These are phyloP conservation scores for Corythornis vintsioides DNA, from an alignment of 2,113 vertebrate genomes.

Conservation along the genomic window DNA sequence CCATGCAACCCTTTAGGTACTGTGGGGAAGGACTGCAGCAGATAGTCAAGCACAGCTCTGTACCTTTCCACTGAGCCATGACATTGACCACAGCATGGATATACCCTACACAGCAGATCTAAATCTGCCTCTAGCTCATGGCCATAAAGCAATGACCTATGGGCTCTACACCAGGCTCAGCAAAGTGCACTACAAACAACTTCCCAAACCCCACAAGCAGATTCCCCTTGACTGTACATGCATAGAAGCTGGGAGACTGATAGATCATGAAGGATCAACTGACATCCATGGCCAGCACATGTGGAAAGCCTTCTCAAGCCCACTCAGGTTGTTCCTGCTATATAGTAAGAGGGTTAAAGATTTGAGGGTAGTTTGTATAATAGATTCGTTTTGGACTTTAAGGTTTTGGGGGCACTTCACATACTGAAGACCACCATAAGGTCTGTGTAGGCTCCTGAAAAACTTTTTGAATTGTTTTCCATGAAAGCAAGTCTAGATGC, in stretches of 20 bases:
- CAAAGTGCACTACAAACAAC: background rate
- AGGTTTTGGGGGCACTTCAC: background rate
- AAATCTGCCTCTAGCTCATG: background rate
- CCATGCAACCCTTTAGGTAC: background rate
- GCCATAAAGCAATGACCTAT: background rate
- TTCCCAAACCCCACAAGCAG: background rate
- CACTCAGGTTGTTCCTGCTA: background rate
- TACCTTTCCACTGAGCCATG: background rate
- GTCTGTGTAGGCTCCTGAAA: background rate
- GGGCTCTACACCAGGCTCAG: accelerated
- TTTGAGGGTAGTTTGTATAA: background rate
- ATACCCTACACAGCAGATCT: background rate
- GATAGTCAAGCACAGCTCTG: background rate
- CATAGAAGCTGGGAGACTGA: background rate
- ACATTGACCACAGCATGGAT: background rate
- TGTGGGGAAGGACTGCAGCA: background rate
- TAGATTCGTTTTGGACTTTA: background rate
- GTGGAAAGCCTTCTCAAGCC: background rate
- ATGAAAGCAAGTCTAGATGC: background rate
- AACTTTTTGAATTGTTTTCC: background rate
- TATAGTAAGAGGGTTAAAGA: background rate
- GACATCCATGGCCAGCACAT: background rate
- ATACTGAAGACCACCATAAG: background rate
- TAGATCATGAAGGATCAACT: background rate
- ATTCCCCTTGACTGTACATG: background rate